Percentiles rank a stretch among this genome's conserved stretches.
phyloP scores from a whole-genome alignment of 2,888 invertebrate species.

The Labia minor region DNA sequence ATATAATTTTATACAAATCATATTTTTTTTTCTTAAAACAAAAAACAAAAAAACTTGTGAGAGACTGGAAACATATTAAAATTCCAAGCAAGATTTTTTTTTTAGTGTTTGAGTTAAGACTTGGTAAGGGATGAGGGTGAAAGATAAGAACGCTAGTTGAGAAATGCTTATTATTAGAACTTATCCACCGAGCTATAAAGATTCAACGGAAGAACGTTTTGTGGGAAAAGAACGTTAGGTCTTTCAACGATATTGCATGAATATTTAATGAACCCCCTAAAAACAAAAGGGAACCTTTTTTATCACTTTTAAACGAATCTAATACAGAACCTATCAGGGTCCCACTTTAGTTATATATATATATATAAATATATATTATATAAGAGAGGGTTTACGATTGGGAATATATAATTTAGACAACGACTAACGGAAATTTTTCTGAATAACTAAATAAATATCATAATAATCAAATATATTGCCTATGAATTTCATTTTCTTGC shows the following conservation, averaged over 20 bases:
- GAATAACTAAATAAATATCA: too few relatives aligned
- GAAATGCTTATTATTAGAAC: constrained; percentile 13
- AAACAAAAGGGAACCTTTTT: neutral
- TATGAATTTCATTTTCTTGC: too few relatives aligned
- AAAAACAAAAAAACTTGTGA: neutral
- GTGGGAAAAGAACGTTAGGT: neutral
- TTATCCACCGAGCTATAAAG: neutral
- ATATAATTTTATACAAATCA: neutral
- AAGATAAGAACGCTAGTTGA: constrained; percentile 4
- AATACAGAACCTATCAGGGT: neutral
- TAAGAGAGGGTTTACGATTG: too few relatives aligned
- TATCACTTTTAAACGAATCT: neutral
- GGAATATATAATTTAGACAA: too few relatives aligned
- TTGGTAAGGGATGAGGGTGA: neutral
- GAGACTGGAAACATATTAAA: neutral
- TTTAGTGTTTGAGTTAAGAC: neutral
- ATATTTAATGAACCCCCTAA: constrained; percentile 6
- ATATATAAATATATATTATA: too few relatives aligned
- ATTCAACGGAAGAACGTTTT: neutral
- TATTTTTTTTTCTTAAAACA: neutral
- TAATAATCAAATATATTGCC: too few relatives aligned
- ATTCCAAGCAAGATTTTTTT: neutral
- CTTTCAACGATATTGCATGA: constrained; percentile 13
- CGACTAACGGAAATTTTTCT: too few relatives aligned
- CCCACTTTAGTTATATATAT: too few relatives aligned